Evolutionary conservation across 1,140 invertebrate species (phyloP), one percentile per base, ranked within the genome.

Genomic region (Penaeus vannamei): DNA sequence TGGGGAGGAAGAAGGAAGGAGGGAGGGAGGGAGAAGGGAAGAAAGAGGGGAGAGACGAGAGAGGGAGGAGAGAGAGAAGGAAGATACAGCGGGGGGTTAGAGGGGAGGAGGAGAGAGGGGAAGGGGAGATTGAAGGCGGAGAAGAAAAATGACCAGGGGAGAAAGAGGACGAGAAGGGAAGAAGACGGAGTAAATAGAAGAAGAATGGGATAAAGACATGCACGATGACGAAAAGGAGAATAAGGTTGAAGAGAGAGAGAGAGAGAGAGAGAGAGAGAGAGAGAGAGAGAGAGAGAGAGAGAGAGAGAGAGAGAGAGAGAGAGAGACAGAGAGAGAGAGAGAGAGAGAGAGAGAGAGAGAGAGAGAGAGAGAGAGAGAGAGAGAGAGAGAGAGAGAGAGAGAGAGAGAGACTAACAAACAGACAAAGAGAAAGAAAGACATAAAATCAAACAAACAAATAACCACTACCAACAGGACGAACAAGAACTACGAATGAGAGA

Each of bases 31-130:
- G 72, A 42, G 29, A 77, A 60, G 32, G 84, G 42, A 32, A 77
- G 84, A 77, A 42, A 86, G 66, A 77, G 66, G 53, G 84, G 46
- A 36, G 42, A 64, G n/a, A 64, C 46, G 84, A 86, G 84, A 61
- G 84, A 59, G 84, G 46, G 84, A 26, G 84, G 19, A 60, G 17
- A 4, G 26, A 60, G 42, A 26, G 32, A 4, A 23, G 7, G 64
- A 60, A 19, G 61, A 85, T 2, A 85, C 10, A 36, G 22, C 8
- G 19, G 0, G 42, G 29, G 22, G 42, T 10, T 1, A 42, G 22
- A 22, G 20, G 23, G 7, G 42, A 22, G 8, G 10, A 7, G 20
- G 23, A 20, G 77, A 80, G 77, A 7, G 19, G 26, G 77, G 19
- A 17, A 7, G 19, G 77, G 26, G 26, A 26, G 29, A 22, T 7